phyloP scores from a whole-genome alignment of 2,888 invertebrate genomes.

The Linyphia triangularis region DNA sequence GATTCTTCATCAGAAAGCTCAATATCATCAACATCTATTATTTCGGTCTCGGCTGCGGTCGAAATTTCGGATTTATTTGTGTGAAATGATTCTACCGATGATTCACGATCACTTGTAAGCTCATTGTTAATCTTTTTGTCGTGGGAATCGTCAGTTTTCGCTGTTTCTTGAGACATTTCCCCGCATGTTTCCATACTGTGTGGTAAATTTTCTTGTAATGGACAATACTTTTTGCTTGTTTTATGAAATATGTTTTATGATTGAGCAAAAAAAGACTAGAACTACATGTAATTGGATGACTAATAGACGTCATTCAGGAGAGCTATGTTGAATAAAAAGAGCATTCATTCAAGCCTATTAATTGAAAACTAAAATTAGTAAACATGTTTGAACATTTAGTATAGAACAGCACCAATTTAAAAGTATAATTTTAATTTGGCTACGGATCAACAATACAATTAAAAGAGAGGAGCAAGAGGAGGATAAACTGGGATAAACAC shows the following conservation, averaged over 20 bases:
- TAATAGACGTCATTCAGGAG: neutral
- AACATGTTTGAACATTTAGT: neutral
- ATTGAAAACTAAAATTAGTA: neutral
- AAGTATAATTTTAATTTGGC: neutral
- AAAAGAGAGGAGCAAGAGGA: neutral
- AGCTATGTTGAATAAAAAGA: neutral
- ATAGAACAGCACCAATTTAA: neutral
- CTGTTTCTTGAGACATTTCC: neutral
- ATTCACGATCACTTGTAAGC: slow-evolving; percentile 64
- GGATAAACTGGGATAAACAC: neutral
- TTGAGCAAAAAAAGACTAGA: slow-evolving; percentile 38
- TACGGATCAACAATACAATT: neutral
- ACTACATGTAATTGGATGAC: slow-evolving; percentile 9
- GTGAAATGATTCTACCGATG: slow-evolving; percentile 65
- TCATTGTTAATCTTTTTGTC: slow-evolving; percentile 26
- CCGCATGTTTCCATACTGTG: slow-evolving; percentile 25
- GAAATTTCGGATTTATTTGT: slow-evolving; percentile 68
- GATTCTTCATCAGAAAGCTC: slow-evolving; percentile 71
- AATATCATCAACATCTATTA: slow-evolving; percentile 67
- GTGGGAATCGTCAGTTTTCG: neutral
- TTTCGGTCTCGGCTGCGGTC: slow-evolving; percentile 62
- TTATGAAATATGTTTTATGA: neutral
- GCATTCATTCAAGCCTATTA: neutral
- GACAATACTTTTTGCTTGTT: neutral
- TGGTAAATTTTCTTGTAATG: neutral